These are phyloP conservation scores for Mesorhabditis spiculigera DNA, from an alignment of 2,888 invertebrate species.

Conservation along the genomic window DNA sequence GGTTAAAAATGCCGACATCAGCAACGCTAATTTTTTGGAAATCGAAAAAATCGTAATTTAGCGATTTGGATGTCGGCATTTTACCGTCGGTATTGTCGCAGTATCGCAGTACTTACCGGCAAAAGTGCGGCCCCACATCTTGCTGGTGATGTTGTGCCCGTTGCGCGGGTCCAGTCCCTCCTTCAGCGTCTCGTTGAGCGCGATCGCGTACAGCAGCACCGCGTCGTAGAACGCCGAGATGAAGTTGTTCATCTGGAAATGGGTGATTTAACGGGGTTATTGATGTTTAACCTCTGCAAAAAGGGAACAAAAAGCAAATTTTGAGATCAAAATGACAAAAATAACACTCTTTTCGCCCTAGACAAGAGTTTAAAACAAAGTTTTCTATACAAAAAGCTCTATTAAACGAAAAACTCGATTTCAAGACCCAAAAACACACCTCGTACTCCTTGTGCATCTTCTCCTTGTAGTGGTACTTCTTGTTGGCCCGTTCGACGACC, in stretches of 20 bases:
- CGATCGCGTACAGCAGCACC: slow-evolving; percentile 84
- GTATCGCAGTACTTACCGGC: slow-evolving; percentile 67
- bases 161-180: slow-evolving; percentile 66
- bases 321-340: neutral
- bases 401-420: no score
- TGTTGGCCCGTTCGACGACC: slow-evolving; percentile 62
- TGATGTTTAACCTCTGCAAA: neutral
- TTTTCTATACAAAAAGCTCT: no score
- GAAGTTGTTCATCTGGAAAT: slow-evolving; percentile 76
- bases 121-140: slow-evolving; percentile 83
- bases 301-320: neutral
- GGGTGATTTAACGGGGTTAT: neutral
- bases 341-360: no score
- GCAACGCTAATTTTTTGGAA: no score
- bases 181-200: slow-evolving; percentile 79
- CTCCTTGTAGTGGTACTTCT: slow-evolving; percentile 51
- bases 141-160: slow-evolving; percentile 77
- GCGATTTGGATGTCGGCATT: neutral
- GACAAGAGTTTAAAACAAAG: no score
- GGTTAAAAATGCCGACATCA: no score
- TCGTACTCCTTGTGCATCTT: slow-evolving; percentile 57
- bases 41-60: neutral
- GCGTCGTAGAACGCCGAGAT: slow-evolving; percentile 95
- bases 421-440: slow-evolving; percentile 23
- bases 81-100: no score